Base-by-base conservation (phyloP, 1,140 invertebrate genomes). In the Philaenus spumarius region DNA sequence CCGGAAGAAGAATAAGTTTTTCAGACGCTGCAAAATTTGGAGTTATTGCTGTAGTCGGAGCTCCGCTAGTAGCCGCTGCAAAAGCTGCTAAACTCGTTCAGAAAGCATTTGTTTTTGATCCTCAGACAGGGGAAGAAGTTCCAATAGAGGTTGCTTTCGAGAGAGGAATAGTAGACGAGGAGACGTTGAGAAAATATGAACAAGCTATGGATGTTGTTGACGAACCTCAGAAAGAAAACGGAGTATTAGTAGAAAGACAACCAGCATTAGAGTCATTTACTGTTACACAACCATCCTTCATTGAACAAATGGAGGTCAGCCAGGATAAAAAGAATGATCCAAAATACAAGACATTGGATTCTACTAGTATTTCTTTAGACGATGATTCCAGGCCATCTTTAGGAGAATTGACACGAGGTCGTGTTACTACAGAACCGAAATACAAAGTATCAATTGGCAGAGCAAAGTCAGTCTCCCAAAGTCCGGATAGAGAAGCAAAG, bases 81-180 rank as follows among this genome's bases (percentile, higher is more conserved):
- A 81, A 79, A 70, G 74, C 82, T 2, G 72, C 74, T 39, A 73
- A 73, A 12, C 64, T 74, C 34, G 67, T 75, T 34, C 73, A 71
- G 14, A 69, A 77, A 17, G 77, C 78, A 20, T 83, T 87, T 76
- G 80, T 92, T 14, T 75, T 82, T 51, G 89, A 93, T 76, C 89
- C 90, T 57, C 30, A 47, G 47, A 89, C 87, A 11, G 87, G 87
- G 11, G 80, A 86, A 68, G 81, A 84, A 68, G 73, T 91, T 35
- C 82, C 86, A 1, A 79, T 88, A 64, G 82, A 91, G 72, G 85
- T 90, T 37, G 90, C 90, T 23, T 79, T 90, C 40, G 82, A 89
- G 71, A 75, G 84, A 58, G 90, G 89, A 2, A 73, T 93, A 23
- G 82, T 78, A 6, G 82, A 87, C 72, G 69, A 79, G 46, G 71